Conservation (phyloP, 2,797 vertebrate genomes). For the Valencia hispanica region DNA sequence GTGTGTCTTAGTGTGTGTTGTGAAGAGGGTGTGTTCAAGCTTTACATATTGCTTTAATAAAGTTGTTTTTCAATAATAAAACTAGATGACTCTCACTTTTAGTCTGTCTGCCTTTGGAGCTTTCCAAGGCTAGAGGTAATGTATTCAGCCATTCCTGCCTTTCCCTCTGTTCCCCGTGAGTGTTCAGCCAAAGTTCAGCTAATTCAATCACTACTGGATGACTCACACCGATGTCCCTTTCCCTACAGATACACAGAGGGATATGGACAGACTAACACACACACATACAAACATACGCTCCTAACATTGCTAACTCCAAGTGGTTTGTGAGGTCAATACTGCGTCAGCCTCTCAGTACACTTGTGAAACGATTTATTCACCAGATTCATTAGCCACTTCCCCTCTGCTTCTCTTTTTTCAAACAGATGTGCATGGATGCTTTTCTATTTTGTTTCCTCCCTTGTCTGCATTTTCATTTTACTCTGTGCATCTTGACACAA, state of each 20-base stretch:
- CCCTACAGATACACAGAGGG: slow-evolving; percentile 40
- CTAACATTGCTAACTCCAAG: slow-evolving; percentile 37
- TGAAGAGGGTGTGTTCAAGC: neutral
- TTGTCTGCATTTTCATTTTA: neutral
- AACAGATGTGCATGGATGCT: slow-evolving; percentile 6
- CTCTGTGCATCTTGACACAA: neutral
- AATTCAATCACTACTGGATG: slow-evolving; percentile 74
- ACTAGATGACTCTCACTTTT: slow-evolving; percentile 25
- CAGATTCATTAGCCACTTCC: slow-evolving; percentile 31
- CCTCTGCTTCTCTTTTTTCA: slow-evolving; percentile 16
- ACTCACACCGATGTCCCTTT: slow-evolving; percentile 66
- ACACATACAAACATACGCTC: slow-evolving; percentile 17
- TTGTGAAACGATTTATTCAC: slow-evolving; percentile 57
- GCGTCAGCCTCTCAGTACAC: slow-evolving; percentile 52
- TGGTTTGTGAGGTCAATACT: slow-evolving; percentile 57
- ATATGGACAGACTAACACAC: neutral
- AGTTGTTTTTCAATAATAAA: slow-evolving; percentile 23
- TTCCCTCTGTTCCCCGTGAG: slow-evolving; percentile 29
- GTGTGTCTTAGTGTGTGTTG: slow-evolving; percentile 4
- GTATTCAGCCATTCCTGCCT: slow-evolving; percentile 32
- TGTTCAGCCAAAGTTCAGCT: slow-evolving; percentile 68
- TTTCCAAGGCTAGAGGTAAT: slow-evolving; percentile 53
- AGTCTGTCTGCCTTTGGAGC: slow-evolving; percentile 41
- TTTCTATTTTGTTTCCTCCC: neutral
- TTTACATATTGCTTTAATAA: slow-evolving; percentile 38